Base-by-base conservation (phyloP, 2,888 invertebrate genomes). In the Amphimallon solstitiale region DNA sequence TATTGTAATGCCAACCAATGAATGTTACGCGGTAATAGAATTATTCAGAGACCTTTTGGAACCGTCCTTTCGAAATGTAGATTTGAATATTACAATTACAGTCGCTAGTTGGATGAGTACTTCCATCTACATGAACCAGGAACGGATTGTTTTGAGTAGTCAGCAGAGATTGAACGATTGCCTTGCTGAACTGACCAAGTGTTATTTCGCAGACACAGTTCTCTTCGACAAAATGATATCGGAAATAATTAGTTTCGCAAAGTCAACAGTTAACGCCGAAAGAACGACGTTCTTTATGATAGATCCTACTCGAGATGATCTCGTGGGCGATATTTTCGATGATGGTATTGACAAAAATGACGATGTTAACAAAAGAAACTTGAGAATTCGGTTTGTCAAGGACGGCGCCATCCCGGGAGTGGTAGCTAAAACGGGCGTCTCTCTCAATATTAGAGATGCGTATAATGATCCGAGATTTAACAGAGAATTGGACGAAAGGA, bases 171-270 rank as follows among this genome's bases (percentile, higher is more conserved):
- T 83, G 19, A 82, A 82, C 70, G 79, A 81, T 62, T 81, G 79
- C 65, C 74, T 83, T 0, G 68, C 83, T 17, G 77, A 81, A 62
- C 70, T 83, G 56, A 80, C 80, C 10, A 78, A 80, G 67, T 79
- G 78, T 48, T 88, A 87, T 78, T 88, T 87, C 80, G 85, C 86
- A 45, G 85, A 87, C 65, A 80, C 83, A 2, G 85, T 86, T 0
- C 82, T 84, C 4, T 81, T 87, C 14, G 88, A 88, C 65, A 87
- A 86, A 19, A 84, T 88, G 83, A 83, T 88, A 1, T 85, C 85
- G 34, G 88, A 88, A 76, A 86, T 88, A 82, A 81, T 88, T 78
- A 86, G 85, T 23, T 85, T 88, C 63, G 85, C 87, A 2, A 88
- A 88, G 74, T 80, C 83, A 0, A 86, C 86, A 65, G 80, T 88